These are phyloP conservation scores for Ormyrus labotus DNA, from an alignment of 2,888 invertebrate species.

Conservation along the genomic window DNA sequence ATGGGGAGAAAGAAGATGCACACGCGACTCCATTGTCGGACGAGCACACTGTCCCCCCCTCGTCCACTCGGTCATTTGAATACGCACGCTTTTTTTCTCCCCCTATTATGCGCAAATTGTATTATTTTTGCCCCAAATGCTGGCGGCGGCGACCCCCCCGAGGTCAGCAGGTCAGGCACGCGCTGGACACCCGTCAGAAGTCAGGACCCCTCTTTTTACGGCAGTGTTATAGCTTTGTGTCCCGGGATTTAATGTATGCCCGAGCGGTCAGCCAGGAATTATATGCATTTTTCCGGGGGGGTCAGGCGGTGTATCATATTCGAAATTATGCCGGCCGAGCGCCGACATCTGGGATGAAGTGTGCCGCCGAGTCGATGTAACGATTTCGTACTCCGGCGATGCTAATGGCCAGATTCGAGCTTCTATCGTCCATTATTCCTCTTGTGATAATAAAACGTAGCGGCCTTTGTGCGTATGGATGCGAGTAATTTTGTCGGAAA, in stretches of 20 bases:
- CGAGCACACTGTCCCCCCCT: too few species aligned
- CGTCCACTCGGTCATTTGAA: too few species aligned
- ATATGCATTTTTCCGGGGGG: slow-evolving; percentile 34
- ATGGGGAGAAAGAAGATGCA: too few species aligned
- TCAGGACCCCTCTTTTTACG: slow-evolving; percentile 27
- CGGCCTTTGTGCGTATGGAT: too few species aligned
- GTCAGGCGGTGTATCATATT: slow-evolving; percentile 4
- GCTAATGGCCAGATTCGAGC: too few species aligned
- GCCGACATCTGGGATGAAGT: slow-evolving; percentile 45
- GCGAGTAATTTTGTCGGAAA: too few species aligned
- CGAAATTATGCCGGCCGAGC: slow-evolving; percentile 40
- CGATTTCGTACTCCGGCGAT: slow-evolving; percentile 52
- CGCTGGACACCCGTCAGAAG: slow-evolving; percentile 39
- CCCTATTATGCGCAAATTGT: slow-evolving; percentile 75
- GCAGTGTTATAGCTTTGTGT: background rate
- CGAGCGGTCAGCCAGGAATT: slow-evolving; percentile 40
- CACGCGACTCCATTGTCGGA: too few species aligned
- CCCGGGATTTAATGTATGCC: slow-evolving; percentile 15
- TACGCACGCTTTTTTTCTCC: slow-evolving; percentile 57
- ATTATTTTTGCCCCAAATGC: slow-evolving; percentile 76
- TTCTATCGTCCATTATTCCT: too few species aligned
- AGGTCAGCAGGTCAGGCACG: slow-evolving; percentile 74
- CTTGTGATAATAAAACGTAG: too few species aligned
- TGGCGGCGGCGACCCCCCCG: slow-evolving; percentile 60
- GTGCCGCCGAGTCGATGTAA: background rate